Evolutionary conservation across 2,113 vertebrate genomes (phyloP), one percentile per base, ranked within the genome.

Genomic region (Ammodytes dubius): DNA sequence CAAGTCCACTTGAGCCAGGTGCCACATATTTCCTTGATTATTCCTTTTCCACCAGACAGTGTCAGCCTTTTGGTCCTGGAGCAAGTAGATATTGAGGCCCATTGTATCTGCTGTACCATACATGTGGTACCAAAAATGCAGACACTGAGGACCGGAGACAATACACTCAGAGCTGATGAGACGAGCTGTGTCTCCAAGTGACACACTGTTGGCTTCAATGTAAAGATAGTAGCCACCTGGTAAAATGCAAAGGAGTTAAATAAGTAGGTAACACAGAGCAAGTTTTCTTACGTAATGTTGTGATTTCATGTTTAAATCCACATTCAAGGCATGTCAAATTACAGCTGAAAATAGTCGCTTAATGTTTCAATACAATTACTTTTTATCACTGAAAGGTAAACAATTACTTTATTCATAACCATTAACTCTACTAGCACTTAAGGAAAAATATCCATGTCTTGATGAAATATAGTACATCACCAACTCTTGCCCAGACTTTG

Each of bases 41-140:
- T 95, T 95, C 10, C 76, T 85, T 37, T 73, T 81, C n/a, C 61
- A 8, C 89, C 90, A 82, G 6, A 95, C 4, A 17, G 11, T 43
- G 0, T 19, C 39, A 9, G 88, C 73, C 1, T 11, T 42, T 60
- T 54, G 84, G 4, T 85, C 73, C 14, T 95, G 83, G n/a, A 92
- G 12, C 8, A 94, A 67, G 58, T 95, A 95, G 7, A 96, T 88
- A 1, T 79, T 61, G 65, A 97, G 91, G 39, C 92, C 91, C 96
- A 96, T 96, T 11, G 86, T 77, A 0, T 85, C 4, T 2, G 93
- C 93, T 5, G 67, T 81, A 40, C 96, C 96, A 0, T 96, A 94
- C 94, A 97, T 96, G 89, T 96, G 95, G 72, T 97, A 96, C 96
- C 96, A 97, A 91, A 97, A 97, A 82, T 94, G 93, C 72, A 97